These are phyloP conservation scores for Archilochus colubris DNA, from an alignment of 2,113 vertebrate genomes.

Conservation along the genomic window DNA sequence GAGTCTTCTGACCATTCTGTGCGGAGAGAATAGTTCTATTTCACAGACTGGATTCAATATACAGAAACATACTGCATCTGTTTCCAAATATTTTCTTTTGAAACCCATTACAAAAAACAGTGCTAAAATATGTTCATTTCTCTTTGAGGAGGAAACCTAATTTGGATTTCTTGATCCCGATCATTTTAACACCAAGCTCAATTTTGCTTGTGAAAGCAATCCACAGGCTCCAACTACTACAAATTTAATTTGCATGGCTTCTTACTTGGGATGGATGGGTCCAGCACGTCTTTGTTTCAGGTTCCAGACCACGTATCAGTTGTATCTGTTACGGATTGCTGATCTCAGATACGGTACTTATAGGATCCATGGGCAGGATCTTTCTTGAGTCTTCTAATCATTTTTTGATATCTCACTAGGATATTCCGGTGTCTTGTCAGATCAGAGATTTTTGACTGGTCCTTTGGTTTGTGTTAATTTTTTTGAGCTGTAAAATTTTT, in stretches of 20 bases:
- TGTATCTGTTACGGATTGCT: slow-evolving; percentile 11
- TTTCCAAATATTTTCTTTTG: slow-evolving; percentile 59
- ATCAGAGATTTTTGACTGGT: background rate
- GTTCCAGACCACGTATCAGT: background rate
- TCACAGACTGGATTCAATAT: slow-evolving; percentile 50
- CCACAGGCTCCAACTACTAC: slow-evolving; percentile 11
- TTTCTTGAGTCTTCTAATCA: background rate
- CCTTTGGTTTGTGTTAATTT: background rate
- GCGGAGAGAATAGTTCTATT: slow-evolving; percentile 29
- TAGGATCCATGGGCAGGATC: background rate
- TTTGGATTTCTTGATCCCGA: slow-evolving; percentile 46
- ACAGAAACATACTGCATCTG: slow-evolving; percentile 24
- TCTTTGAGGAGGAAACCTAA: slow-evolving; percentile 32
- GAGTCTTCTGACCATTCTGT: background rate
- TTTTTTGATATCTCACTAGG: background rate
- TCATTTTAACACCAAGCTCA: slow-evolving; percentile 40
- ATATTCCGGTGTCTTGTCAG: background rate
- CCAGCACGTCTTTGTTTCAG: background rate
- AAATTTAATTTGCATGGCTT: slow-evolving; percentile 34
- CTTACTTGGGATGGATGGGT: background rate
- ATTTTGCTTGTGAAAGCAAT: slow-evolving; percentile 44
- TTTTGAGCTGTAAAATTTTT: background rate
- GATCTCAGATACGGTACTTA: background rate
- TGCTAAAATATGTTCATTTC: slow-evolving; percentile 19
- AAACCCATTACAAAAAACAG: background rate